phyloP scores from a whole-genome alignment of 2,797 vertebrate genomes.

The Carcharodon carcharias region DNA sequence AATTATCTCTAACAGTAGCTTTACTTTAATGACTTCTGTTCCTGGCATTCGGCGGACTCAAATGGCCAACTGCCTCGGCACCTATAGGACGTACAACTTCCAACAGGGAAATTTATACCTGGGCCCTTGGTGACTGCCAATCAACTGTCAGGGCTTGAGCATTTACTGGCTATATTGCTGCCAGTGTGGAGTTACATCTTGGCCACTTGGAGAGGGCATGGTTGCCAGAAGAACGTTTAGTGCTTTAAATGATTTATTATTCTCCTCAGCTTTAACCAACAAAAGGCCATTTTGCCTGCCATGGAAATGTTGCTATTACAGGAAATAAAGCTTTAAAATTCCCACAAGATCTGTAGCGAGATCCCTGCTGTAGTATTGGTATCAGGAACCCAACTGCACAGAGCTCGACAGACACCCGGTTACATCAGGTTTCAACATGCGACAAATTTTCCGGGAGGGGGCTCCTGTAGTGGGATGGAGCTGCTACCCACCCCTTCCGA shows the following conservation, averaged over 20 bases:
- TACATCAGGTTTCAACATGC: fast-evolving
- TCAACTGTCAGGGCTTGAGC: neutral
- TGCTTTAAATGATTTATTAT: neutral
- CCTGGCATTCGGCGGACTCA: neutral
- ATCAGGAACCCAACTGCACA: neutral
- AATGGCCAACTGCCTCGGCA: neutral
- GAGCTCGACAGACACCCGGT: neutral
- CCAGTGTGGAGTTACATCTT: neutral
- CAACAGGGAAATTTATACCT: neutral
- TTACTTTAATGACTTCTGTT: neutral
- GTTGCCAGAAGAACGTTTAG: neutral
- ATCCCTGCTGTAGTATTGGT: neutral
- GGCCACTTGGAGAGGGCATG: neutral
- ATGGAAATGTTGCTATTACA: neutral
- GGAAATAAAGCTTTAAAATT: neutral
- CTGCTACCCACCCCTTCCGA: neutral
- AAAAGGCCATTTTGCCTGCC: neutral
- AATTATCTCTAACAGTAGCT: neutral
- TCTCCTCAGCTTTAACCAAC: neutral
- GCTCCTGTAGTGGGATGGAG: neutral
- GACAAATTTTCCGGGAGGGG: neutral
- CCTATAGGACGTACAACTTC: neutral
- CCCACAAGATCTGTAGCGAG: neutral
- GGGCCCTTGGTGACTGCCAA: neutral
- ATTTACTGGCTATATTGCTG: neutral